Evolutionary conservation across 2,888 invertebrate species (phyloP).

Genomic region (Girardia tigrina): DNA sequence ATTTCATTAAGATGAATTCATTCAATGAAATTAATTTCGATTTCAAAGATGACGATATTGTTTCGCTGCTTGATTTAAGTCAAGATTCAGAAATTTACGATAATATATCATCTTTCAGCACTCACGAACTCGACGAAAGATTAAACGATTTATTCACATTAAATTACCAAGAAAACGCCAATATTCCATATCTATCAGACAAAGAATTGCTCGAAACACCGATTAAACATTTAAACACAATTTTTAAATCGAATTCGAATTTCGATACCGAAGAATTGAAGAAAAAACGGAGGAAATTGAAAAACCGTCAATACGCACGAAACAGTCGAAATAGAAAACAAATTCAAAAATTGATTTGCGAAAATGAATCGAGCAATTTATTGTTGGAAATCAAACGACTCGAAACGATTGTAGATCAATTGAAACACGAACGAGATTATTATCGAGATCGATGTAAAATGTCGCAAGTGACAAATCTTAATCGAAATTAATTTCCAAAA

Average conservation of each 20-base stretch:
- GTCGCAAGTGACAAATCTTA: no score
- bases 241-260: neutral
- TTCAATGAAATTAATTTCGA: neutral
- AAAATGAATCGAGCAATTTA: neutral
- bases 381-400: neutral
- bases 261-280: neutral
- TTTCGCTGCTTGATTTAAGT: neutral
- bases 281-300: neutral
- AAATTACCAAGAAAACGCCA: neutral
- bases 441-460: neutral
- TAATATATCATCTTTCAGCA: neutral
- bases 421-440: conserved; percentile 11
- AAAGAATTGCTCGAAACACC: neutral
- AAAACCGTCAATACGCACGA: neutral
- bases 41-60: neutral
- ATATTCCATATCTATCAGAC: neutral
- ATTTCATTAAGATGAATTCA: neutral
- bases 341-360: neutral
- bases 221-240: neutral
- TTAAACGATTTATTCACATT: neutral
- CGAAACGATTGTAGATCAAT: neutral
- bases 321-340: neutral
- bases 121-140: neutral
- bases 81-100: neutral
- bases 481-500: no score